Evolutionary conservation across 1,140 invertebrate species (phyloP), one percentile per base, ranked within the genome.

Genomic region (Hylyphantes graminicola): DNA sequence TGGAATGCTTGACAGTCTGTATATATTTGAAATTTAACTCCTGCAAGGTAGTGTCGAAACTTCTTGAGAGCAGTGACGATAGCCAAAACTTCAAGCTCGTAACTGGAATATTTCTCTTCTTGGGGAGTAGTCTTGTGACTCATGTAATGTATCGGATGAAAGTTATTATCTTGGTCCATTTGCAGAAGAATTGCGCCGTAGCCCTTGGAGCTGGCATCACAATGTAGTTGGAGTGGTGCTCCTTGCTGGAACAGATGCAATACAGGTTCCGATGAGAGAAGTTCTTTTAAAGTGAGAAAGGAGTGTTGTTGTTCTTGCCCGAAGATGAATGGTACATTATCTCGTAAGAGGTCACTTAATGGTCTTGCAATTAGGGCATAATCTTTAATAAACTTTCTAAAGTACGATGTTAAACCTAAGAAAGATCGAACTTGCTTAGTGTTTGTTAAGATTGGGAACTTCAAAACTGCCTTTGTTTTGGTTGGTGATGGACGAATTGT

Each of bases 131-230:
- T 72, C 64, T 79, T 79, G 9, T 51, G 53, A 19, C 53, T 79
- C 77, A 54, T 79, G 1, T 61, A 75, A 75, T 75, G 73, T 19
- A 75, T 55, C 10, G 54, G 53, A 35, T 75, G 54, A 57, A 75
- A 75, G 11, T 55, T 17, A 59, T 55, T 21, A 55, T 75, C n/a
- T 17, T 90, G 88, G 15, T 84, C n/a, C 19, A 88, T 87, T 77
- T 93, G 92, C 4, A 88, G 88, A 0, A 93, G 78, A 8, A 92
- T 88, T 3, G 89, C 89, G 0, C 91, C 91, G 7, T 92, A 85
- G 12, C 90, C 91, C 87, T 89, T 89, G 0, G 87, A 75, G 54
- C 88, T 90, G n/a, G 91, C 91, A 70, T 86, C 77, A 4, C 68
- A 81, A 19, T 72, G 63, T 8, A 73, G 50, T 53, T 75, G 19